phyloP scores from a whole-genome alignment of 2,113 vertebrate species.

The Hemiscyllium ocellatum region DNA sequence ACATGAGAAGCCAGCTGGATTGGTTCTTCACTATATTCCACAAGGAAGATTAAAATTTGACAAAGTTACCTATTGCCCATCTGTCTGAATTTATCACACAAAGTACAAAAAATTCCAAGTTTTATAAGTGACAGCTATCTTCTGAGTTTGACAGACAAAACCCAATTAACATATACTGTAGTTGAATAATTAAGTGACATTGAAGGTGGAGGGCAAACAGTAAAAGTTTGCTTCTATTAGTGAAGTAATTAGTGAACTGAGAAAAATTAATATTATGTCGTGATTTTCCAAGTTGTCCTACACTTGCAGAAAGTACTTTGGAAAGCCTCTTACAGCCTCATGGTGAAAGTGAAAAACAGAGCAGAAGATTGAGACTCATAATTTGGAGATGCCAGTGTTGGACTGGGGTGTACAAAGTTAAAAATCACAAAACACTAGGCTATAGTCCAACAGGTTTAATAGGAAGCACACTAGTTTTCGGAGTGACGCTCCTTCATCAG shows the following conservation, averaged over 20 bases:
- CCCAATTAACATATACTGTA: too few species aligned
- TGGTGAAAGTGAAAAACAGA: neutral
- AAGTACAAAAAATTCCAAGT: neutral
- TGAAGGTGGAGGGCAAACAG: neutral
- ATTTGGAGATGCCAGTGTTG: too few species aligned
- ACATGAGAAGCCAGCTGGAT: constrained; percentile 1
- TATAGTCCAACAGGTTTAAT: too few species aligned
- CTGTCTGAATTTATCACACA: neutral
- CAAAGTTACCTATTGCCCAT: neutral
- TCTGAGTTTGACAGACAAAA: neutral
- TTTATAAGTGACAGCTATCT: neutral
- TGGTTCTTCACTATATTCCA: neutral
- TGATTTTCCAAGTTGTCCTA: neutral
- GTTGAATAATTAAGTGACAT: neutral
- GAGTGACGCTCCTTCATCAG: too few species aligned
- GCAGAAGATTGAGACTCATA: too few species aligned
- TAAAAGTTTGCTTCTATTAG: neutral
- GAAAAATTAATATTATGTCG: neutral
- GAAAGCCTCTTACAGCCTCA: neutral
- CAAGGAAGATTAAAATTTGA: neutral
- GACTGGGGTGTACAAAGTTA: too few species aligned
- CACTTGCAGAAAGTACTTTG: neutral
- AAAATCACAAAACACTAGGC: too few species aligned
- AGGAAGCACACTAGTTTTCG: too few species aligned
- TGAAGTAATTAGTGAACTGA: neutral